Conservation (phyloP, 1,140 invertebrate species). For the Aphis gossypii region DNA sequence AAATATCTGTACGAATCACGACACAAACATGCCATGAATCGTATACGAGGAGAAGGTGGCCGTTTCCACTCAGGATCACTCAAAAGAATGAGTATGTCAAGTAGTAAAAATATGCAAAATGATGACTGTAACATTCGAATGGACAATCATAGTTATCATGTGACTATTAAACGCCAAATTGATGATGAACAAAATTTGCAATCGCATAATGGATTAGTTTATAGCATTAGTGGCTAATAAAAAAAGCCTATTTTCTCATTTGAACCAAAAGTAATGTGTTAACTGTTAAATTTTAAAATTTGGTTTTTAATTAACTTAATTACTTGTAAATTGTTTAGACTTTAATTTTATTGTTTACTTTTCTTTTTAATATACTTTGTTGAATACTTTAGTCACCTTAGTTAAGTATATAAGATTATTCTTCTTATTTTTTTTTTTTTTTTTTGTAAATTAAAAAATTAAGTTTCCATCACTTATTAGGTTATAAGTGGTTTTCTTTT, state of each 20-base stretch:
- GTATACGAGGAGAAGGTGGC: slow-evolving; percentile 94
- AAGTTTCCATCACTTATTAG: background rate
- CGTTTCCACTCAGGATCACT: slow-evolving; percentile 86
- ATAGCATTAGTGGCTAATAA: slow-evolving; percentile 41
- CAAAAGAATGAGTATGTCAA: slow-evolving; percentile 65
- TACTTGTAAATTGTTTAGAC: slow-evolving; percentile 35
- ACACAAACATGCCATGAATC: slow-evolving; percentile 97
- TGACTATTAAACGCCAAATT: slow-evolving; percentile 50
- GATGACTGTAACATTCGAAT: slow-evolving; percentile 48
- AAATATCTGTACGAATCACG: slow-evolving; percentile 99
- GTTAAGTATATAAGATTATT: background rate
- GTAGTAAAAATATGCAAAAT: slow-evolving; percentile 50
- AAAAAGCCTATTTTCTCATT: background rate
- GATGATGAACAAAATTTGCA: slow-evolving; percentile 54
- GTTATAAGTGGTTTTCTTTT: background rate
- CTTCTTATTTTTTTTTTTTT: background rate
- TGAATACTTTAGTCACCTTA: background rate
- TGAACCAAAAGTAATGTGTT: background rate
- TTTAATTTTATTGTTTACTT: background rate
- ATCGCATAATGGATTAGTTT: slow-evolving; percentile 37
- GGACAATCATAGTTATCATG: slow-evolving; percentile 55
- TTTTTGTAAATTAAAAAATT: background rate
- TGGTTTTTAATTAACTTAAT: slow-evolving; percentile 9
- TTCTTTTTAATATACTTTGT: background rate
- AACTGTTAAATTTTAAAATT: slow-evolving; percentile 29